Conservation (phyloP, 2,797 vertebrate species). For the Basileuterus tristriatus region DNA sequence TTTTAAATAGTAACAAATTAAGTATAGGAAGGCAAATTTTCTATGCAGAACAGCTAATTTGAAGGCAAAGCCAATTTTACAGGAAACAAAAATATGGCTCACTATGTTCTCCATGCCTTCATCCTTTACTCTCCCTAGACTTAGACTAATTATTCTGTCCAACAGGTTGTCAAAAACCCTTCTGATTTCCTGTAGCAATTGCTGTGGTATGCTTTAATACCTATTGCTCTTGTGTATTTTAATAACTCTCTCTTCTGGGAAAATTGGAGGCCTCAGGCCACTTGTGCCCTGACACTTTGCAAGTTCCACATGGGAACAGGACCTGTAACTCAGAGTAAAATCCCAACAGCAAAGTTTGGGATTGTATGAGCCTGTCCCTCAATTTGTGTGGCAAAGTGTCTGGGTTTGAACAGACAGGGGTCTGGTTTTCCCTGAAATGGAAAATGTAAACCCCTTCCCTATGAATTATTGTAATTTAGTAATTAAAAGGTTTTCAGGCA, state of each 20-base stretch:
- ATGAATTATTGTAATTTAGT: not conserved
- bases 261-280: not conserved
- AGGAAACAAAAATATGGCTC: not conserved
- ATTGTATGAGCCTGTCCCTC: accelerated
- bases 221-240: not conserved
- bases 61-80: not conserved
- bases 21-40: not conserved
- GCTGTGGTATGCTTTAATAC: not conserved
- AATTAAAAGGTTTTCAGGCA: not conserved
- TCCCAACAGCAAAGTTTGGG: not conserved
- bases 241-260: not conserved
- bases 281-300: not conserved
- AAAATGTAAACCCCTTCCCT: not conserved
- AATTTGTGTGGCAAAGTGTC: not conserved
- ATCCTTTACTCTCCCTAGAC: not conserved
- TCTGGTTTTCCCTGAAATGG: not conserved
- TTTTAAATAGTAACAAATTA: not conserved
- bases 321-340: not conserved
- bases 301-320: not conserved
- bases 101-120: not conserved
- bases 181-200: not conserved
- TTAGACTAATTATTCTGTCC: not conserved
- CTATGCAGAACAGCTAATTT: not conserved
- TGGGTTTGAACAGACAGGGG: not conserved
- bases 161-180: not conserved